phyloP scores from a whole-genome alignment of 1,140 invertebrate species.

The Atta colombica region DNA sequence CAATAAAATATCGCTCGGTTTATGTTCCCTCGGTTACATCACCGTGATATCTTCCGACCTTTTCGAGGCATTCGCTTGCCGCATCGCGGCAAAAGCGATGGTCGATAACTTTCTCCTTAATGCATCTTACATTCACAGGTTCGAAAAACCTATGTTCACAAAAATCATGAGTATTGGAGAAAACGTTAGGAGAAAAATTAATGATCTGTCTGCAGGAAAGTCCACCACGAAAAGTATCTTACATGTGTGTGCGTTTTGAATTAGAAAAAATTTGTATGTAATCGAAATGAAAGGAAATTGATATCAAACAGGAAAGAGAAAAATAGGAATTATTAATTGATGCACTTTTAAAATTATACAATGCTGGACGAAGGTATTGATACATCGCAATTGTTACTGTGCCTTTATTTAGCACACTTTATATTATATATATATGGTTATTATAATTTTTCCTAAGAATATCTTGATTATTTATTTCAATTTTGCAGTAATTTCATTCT shows the following conservation, averaged over 20 bases:
- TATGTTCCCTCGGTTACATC: conserved; percentile 45
- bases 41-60: conserved; percentile 36
- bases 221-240: background rate
- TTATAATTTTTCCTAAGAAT: background rate
- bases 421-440: no score
- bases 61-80: conserved; percentile 23
- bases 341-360: background rate
- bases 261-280: background rate
- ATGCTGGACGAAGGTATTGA: no score
- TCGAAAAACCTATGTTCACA: conserved; percentile 10
- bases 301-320: no score
- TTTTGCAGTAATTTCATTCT: background rate
- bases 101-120: conserved; percentile 43
- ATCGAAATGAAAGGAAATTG: background rate
- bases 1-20: conserved; percentile 59
- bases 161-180: conserved; percentile 11
- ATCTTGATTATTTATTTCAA: background rate
- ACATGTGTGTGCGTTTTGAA: background rate
- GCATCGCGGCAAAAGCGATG: conserved; percentile 22
- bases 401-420: no score
- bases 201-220: background rate
- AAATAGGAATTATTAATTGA: background rate
- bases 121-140: conserved; percentile 13
- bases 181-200: background rate
- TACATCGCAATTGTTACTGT: no score